Conservation (phyloP, 2,797 vertebrate species). For the Sebastiscus tertius region DNA sequence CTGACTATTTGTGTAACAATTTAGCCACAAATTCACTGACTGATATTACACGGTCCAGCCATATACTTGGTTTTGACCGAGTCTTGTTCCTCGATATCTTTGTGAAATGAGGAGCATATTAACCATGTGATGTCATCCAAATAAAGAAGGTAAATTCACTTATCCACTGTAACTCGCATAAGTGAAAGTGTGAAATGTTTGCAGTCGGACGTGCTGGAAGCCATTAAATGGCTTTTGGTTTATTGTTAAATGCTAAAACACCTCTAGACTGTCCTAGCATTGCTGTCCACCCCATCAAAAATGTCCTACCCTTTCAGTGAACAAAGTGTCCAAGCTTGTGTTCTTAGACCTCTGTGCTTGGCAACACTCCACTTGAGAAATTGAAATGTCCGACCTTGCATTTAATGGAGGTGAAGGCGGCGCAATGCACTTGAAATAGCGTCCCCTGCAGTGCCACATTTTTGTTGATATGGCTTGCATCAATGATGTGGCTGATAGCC, state of each 20-base stretch:
- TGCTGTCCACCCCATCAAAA: slow-evolving; percentile 44
- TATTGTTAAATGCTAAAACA: slow-evolving; percentile 21
- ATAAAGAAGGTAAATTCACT: not conserved
- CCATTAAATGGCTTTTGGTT: slow-evolving; percentile 11
- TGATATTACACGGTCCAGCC: too few species aligned
- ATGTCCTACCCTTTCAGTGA: slow-evolving; percentile 43
- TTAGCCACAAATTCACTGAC: too few species aligned
- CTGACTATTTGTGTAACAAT: too few species aligned
- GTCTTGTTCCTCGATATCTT: not conserved
- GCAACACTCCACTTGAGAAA: slow-evolving; percentile 71
- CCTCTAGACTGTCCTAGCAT: slow-evolving; percentile 21
- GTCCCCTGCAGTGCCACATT: slow-evolving; percentile 50
- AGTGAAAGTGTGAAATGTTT: not conserved
- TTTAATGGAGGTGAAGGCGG: slow-evolving; percentile 73
- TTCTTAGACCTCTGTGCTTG: slow-evolving; percentile 64
- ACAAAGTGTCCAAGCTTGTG: slow-evolving; percentile 47
- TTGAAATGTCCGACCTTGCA: slow-evolving; percentile 73
- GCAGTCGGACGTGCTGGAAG: not conserved
- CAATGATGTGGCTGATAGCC: slow-evolving; percentile 41
- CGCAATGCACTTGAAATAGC: slow-evolving; percentile 56
- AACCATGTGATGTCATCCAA: not conserved
- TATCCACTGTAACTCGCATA: not conserved
- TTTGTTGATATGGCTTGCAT: slow-evolving; percentile 65
- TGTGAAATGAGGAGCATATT: not conserved
- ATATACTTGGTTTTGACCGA: too few species aligned